These are phyloP conservation scores for Girardinus metallicus DNA, from an alignment of 2,797 vertebrate genomes.

Conservation along the genomic window DNA sequence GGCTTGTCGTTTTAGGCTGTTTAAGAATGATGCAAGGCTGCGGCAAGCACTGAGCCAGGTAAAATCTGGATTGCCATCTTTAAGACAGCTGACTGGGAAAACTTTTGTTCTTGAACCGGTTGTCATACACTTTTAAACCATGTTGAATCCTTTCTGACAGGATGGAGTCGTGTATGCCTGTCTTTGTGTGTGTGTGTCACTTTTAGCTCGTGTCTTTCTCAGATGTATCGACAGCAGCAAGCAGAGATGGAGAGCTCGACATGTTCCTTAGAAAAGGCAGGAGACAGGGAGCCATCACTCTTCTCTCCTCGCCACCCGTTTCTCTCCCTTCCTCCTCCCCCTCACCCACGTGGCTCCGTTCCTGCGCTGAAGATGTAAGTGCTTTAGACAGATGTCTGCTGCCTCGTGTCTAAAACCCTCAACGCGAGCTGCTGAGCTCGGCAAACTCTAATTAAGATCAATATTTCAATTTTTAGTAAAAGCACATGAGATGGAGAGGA, in stretches of 20 bases:
- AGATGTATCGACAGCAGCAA: conserved; percentile 58
- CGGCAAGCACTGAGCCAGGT: not conserved
- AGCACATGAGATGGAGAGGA: conserved; percentile 70
- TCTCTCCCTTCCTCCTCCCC: conserved; percentile 26
- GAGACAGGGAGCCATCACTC: conserved; percentile 77
- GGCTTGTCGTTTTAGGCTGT: not conserved
- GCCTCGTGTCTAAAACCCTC: conserved; percentile 81
- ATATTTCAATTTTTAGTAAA: conserved; percentile 88
- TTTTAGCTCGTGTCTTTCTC: conserved; percentile 42
- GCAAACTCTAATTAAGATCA: conserved; percentile 89
- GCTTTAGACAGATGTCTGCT: conserved; percentile 82
- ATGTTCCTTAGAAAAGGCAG: conserved; percentile 72
- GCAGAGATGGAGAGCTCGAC: conserved; percentile 65
- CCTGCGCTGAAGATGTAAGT: conserved; percentile 74
- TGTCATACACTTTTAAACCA: not conserved
- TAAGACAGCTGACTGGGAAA: conserved; percentile 11
- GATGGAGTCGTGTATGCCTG: conserved; percentile 13
- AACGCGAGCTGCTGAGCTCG: conserved; percentile 83
- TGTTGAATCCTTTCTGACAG: conserved; percentile 11
- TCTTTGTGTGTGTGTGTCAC: conserved; percentile 9
- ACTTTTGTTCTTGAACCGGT: conserved; percentile 2
- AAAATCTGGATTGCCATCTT: not conserved
- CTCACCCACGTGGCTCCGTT: conserved; percentile 52
- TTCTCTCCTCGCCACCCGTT: conserved; percentile 48
- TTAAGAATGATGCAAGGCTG: conserved; percentile 3